Evolutionary conservation across 2,113 vertebrate genomes (phyloP).

Genomic region (Arizona elegans): DNA sequence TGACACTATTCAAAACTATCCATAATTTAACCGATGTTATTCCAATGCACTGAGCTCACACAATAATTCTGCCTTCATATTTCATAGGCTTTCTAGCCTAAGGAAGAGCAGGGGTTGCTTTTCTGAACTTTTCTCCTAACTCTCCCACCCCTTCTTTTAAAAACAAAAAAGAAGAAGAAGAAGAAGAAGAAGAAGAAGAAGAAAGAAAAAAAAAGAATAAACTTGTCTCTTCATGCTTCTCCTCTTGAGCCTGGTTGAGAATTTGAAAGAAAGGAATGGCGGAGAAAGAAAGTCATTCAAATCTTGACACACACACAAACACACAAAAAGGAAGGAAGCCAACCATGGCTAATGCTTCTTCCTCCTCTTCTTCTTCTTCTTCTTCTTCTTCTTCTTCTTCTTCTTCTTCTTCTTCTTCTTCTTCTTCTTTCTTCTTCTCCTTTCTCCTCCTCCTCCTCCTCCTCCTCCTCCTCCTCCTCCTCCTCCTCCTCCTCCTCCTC

Average conservation of each 20-base stretch:
- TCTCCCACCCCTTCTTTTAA: slow-evolving; percentile 1
- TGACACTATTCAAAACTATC: slow-evolving; percentile 93
- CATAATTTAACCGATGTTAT: slow-evolving; percentile 97
- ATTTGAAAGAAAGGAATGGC: slow-evolving; percentile 73
- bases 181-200: not conserved
- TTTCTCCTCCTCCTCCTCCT: slow-evolving; percentile 59
- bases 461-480: too few relatives aligned
- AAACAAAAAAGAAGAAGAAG: not conserved
- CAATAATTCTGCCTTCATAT: slow-evolving; percentile 81
- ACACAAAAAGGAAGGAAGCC: slow-evolving; percentile 53
- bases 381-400: slow-evolving; percentile 55
- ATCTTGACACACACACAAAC: slow-evolving; percentile 73
- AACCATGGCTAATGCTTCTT: slow-evolving; percentile 78
- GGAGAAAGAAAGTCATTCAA: slow-evolving; percentile 72
- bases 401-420: slow-evolving; percentile 63
- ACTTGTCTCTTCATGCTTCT: slow-evolving; percentile 59
- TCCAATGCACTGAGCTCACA: slow-evolving; percentile 80
- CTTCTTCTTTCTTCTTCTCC: slow-evolving; percentile 66
- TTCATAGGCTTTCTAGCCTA: slow-evolving; percentile 87
- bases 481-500: too few relatives aligned
- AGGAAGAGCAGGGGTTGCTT: slow-evolving; percentile 64
- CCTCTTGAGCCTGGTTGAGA: slow-evolving; percentile 80
- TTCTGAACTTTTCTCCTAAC: slow-evolving; percentile 30
- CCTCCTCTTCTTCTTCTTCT: slow-evolving; percentile 47
- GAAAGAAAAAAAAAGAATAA: not conserved